Conservation (phyloP, 2,888 invertebrate genomes). For the Eilema caniola region DNA sequence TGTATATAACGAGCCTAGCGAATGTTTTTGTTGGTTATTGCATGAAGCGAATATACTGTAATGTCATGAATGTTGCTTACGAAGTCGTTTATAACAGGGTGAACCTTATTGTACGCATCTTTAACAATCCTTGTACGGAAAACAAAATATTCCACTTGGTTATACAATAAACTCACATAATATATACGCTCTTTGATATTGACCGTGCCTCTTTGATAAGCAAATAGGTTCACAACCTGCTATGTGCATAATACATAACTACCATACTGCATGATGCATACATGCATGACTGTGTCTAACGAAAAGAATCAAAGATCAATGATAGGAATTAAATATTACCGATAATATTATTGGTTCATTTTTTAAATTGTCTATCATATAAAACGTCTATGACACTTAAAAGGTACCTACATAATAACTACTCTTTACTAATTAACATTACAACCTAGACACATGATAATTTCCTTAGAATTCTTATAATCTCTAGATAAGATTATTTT, state of each 20-base stretch:
- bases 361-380: neutral
- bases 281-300: neutral
- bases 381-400: too few relatives aligned
- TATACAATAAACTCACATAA: neutral
- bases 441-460: neutral
- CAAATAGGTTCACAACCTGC: neutral
- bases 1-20: constrained; percentile 8
- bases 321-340: too few relatives aligned
- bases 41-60: constrained; percentile 1
- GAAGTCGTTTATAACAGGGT: neutral
- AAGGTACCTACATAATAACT: too few relatives aligned
- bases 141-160: neutral
- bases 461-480: neutral
- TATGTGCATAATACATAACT: neutral
- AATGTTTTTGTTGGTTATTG: constrained; percentile 3
- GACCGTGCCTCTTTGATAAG: constrained; percentile 6
- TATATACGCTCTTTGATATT: neutral
- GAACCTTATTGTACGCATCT: neutral
- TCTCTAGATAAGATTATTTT: neutral
- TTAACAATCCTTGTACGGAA: neutral
- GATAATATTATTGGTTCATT: neutral
- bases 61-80: neutral
- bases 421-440: neutral
- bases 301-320: too few relatives aligned
- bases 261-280: neutral